Base-by-base conservation (phyloP, 1,140 invertebrate genomes). In the Drosophila ogumai region DNA sequence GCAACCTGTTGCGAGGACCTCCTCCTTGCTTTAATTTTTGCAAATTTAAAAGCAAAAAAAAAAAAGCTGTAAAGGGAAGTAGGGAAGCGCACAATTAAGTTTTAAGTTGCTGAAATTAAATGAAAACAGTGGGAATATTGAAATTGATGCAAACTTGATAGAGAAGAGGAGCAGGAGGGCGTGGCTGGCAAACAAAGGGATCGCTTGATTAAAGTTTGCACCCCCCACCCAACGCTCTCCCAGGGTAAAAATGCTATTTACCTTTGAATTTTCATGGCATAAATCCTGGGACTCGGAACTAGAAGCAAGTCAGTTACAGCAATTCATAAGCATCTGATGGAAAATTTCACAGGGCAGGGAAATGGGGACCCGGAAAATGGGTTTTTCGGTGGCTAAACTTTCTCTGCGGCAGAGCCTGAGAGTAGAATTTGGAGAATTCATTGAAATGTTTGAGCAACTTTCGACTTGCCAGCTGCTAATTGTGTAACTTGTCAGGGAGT, bases 101-200 rank as follows among this genome's bases (percentile, higher is more conserved):
- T 88, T 90, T 88, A 88, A 88, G 85, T 88, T 88, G 85, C 60
- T 68, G 78, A 88, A 88, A 88, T 88, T 88, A 88, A 88, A 88
- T 88, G 85, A 88, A 88, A 88, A 88, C 85, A 88, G 85, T 88
- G 85, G 85, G 85, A 88, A 81, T 88, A 88, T 88, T 88, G 85
- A 88, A 88, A 88, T 88, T 88, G 85, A 88, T 88, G 85, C 85
- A 88, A 88, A 90, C 81, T 88, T 90, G 77, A 90, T 84, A 79
- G 69, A 77, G 57, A 38, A 40, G 28, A 31, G 55, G n/a, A 19
- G 28, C 15, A 22, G 40, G 5, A 28, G 6, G 77, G 59, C 59
- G 60, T 65, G 63, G 38, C 28, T 46, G 55, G 79, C 82, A 81
- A 86, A 86, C 82, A 86, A 77, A 87, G 44, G 73, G 63, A 80